Conservation (phyloP, 1,140 invertebrate species). For the Ceratitis capitata region DNA sequence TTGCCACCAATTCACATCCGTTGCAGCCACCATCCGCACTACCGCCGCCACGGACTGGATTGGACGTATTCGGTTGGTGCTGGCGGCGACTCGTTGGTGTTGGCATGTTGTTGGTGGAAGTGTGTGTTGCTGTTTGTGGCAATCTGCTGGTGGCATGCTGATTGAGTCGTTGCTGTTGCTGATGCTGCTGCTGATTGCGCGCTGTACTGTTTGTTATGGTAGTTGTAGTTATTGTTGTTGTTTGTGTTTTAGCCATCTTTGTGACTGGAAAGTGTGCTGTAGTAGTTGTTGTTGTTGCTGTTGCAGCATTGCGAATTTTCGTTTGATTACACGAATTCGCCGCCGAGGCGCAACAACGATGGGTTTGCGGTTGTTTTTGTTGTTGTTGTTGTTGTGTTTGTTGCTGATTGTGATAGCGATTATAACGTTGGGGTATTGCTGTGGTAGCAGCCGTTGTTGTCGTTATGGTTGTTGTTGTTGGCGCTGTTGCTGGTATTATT, state of each 20-base stretch:
- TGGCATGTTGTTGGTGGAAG: conserved; percentile 18
- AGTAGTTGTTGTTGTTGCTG: conserved; percentile 19
- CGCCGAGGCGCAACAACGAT: conserved; percentile 6
- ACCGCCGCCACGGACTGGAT: too few relatives aligned
- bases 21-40: background rate
- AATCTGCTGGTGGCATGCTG: conserved; percentile 20
- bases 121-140: background rate
- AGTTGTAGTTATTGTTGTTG: conserved; percentile 30
- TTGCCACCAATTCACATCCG: background rate
- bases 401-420: conserved; percentile 38
- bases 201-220: background rate
- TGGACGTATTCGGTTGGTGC: conserved; percentile 23
- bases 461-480: conserved; percentile 35
- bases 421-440: conserved; percentile 27
- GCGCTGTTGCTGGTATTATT: conserved; percentile 3
- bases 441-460: background rate
- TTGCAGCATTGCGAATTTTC: conserved; percentile 11
- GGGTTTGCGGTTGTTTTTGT: conserved; percentile 25
- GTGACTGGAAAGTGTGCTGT: conserved; percentile 41
- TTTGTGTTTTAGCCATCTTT: conserved; percentile 31
- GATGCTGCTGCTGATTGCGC: conserved; percentile 23
- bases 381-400: conserved; percentile 40
- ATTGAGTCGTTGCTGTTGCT: background rate
- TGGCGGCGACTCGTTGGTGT: too few relatives aligned
- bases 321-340: conserved; percentile 41